A percentile compares a stretch with the other conserved stretches of the same genome.
Conservation (phyloP, 2,113 vertebrate species). For the Zosterops hypoxanthus region DNA sequence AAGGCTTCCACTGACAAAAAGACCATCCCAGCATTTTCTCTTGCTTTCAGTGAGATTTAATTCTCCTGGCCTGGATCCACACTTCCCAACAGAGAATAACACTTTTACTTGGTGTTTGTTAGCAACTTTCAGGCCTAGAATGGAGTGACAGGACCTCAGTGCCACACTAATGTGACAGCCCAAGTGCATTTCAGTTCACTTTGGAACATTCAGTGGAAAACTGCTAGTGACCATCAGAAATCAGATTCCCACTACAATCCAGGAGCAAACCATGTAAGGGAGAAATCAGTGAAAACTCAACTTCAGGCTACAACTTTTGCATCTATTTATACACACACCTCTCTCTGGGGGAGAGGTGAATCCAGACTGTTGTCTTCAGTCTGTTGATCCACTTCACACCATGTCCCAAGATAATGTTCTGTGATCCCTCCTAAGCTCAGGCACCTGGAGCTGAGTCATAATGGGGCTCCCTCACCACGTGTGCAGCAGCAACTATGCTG, state of each 20-base stretch:
- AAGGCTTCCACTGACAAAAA: not conserved
- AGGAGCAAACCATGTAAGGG: not conserved
- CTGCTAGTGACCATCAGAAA: not conserved
- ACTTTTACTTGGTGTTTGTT: not conserved
- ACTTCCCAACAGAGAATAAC: not conserved
- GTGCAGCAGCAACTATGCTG: rapidly evolving
- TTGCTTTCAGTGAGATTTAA: not conserved
- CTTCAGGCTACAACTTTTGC: not conserved
- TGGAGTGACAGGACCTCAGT: not conserved
- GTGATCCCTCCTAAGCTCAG: not conserved
- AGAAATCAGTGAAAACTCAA: not conserved
- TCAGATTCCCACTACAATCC: not conserved
- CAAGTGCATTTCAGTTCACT: not conserved
- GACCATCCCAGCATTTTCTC: not conserved
- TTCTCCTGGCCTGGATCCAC: not conserved
- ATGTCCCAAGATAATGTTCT: not conserved
- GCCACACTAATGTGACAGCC: not conserved
- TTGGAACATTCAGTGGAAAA: not conserved
- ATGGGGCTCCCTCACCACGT: rapidly evolving
- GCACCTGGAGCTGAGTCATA: not conserved
- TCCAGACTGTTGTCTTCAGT: not conserved
- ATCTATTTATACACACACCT: not conserved
- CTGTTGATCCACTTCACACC: not conserved
- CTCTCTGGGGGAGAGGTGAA: not conserved
- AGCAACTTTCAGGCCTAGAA: not conserved